These are phyloP conservation scores for Nipponacmea schrenckii DNA, from an alignment of 2,888 invertebrate genomes.

Conservation along the genomic window DNA sequence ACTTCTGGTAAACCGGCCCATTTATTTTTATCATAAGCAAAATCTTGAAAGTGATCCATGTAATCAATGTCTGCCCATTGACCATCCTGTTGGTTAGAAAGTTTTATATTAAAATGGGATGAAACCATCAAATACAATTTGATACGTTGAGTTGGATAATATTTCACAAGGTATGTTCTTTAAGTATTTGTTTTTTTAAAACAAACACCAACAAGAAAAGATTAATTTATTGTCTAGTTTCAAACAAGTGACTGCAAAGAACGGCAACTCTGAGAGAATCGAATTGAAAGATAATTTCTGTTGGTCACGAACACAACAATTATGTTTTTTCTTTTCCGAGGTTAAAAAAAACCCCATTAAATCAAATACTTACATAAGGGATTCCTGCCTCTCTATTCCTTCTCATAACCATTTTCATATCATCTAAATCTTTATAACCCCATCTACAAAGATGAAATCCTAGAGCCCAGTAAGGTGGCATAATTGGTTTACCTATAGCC, in stretches of 20 bases:
- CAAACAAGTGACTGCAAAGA: no score
- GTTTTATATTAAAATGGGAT: no score
- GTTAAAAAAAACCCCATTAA: neutral
- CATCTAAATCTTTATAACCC: conserved; percentile 48
- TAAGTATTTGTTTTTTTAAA: no score
- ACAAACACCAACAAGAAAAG: no score
- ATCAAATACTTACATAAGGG: conserved; percentile 63
- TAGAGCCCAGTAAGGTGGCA: conserved; percentile 63
- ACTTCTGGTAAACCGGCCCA: conserved; percentile 50
- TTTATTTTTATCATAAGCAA: conserved; percentile 52
- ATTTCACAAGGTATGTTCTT: no score
- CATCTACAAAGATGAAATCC: conserved; percentile 64
- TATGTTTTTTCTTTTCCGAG: neutral
- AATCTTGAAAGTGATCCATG: conserved; percentile 52
- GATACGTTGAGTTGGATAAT: no score
- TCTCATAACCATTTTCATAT: conserved; percentile 50
- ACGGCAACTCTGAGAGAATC: no score
- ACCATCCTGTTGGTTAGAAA: conserved; percentile 53
- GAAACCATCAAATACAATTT: no score
- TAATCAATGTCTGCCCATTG: conserved; percentile 65
- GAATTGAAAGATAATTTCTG: no score
- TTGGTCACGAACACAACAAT: neutral
- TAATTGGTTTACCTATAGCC: conserved; percentile 40
- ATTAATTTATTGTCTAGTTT: no score
- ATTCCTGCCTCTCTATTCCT: conserved; percentile 63